Percentiles rank a stretch among this genome's conserved stretches.
Conservation (phyloP, 2,888 invertebrate genomes). For the Eucera pruinosa region DNA sequence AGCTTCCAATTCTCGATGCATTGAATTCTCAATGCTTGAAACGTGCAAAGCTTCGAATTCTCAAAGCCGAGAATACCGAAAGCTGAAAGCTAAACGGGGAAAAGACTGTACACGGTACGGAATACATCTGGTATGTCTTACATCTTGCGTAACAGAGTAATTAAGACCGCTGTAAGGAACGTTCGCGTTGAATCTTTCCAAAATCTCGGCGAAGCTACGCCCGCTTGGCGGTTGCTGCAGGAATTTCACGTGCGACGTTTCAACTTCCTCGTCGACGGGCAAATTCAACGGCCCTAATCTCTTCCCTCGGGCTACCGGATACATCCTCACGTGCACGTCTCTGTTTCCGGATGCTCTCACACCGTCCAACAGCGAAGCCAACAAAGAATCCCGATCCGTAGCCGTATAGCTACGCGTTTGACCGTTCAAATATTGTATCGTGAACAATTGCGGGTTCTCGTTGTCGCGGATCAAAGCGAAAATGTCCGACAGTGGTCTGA, state of each 20-base stretch:
- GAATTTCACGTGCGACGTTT: slow-evolving; percentile 94
- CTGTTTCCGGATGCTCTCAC: slow-evolving; percentile 98
- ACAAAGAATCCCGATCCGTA: slow-evolving; percentile 97
- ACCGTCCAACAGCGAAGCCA: slow-evolving; percentile 98
- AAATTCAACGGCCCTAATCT: slow-evolving; percentile 95
- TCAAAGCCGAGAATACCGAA: too few relatives aligned
- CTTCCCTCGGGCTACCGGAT: slow-evolving; percentile 92
- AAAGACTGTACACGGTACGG: slow-evolving; percentile 31
- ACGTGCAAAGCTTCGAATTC: too few relatives aligned
- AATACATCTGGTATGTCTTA: slow-evolving; percentile 85
- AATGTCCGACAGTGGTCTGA: slow-evolving; percentile 92
- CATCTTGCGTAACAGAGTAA: slow-evolving; percentile 98
- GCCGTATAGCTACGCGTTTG: slow-evolving; percentile 94
- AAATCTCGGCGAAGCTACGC: slow-evolving; percentile 90
- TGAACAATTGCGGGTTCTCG: slow-evolving; percentile 96
- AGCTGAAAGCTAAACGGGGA: too few relatives aligned
- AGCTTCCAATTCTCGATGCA: too few relatives aligned
- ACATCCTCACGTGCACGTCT: slow-evolving; percentile 97
- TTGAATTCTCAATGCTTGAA: too few relatives aligned
- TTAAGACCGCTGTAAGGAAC: slow-evolving; percentile 98
- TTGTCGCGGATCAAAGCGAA: slow-evolving; percentile 96
- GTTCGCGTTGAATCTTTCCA: slow-evolving; percentile 98
- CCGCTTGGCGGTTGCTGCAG: slow-evolving; percentile 88
- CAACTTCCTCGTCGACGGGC: slow-evolving; percentile 98
- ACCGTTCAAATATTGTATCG: slow-evolving; percentile 97